Base-by-base conservation (phyloP, 1,140 invertebrate species). In the Drosophila leontia region DNA sequence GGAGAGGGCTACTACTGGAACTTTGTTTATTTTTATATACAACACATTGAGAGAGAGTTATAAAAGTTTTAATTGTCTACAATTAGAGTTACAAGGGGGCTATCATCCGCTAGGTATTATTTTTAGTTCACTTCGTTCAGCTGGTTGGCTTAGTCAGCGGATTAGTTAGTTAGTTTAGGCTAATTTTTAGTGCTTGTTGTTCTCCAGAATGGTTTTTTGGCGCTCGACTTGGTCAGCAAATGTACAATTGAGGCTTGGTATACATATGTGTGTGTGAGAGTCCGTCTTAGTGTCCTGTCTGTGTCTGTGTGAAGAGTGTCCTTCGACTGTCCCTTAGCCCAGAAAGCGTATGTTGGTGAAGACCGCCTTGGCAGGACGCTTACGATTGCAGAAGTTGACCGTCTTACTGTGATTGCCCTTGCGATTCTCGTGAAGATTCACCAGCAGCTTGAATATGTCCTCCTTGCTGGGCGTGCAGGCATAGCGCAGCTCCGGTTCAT, bases 321-420 rank as follows among this genome's bases (percentile, higher is more conserved):
- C 50, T 39, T 15, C 32, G 47, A 39, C 47, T 29, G 7, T 51
- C 50, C 8, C 45, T 80, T 92, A 93, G 61, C 95, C 95, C 47
- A 95, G 82, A 80, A 95, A 95, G n/a, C 94, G 93, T 64, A 95
- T 95, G 80, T 95, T 95, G 64, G 94, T 95, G 77, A 95, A 95
- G 15, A 95, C 93, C 9, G 94, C 91, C 53, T 93, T 93, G 17
- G 95, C 94, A 0, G 94, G 94, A 70, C 95, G 93, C 64, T 93
- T 94, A 37, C 95, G 92, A 83, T 95, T 95, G 79, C 95, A 95
- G 85, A 95, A 95, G 69, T 94, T 93, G 0, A 95, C 93, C n/a
- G 93, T 93, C 71, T 93, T 93, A 35, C 93, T 93, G 41, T 94
- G 93, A 62, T 94, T 94, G 0, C 94, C 95, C 57, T 93, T 93